Base-by-base conservation (phyloP, 2,113 vertebrate genomes). In the Lates calcarifer region DNA sequence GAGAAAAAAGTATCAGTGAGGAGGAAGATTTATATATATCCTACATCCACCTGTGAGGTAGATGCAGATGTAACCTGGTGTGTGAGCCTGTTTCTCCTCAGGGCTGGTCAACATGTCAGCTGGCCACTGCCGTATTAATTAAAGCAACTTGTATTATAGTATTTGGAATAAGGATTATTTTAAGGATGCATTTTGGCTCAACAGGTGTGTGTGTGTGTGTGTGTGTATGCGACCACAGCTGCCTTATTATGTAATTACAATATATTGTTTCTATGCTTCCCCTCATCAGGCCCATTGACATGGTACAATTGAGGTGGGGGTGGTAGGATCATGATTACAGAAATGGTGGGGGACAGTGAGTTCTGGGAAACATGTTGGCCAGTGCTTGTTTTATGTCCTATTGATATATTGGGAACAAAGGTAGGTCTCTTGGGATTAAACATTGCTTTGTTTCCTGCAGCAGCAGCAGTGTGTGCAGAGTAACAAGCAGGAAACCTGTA, bases 211-310 rank as follows among this genome's bases (percentile, higher is more conserved):
- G 8, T 60, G 43, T 47, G 31, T 26, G 22, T n/a, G 47, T 51
- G 35, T 56, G 1, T 53, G 47, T 31, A 29, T 43, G n/a, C 31
- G 28, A 53, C 18, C 49, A 56, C 61, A 66, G 74, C 31, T 39
- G 67, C 26, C 24, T 70, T 74, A 41, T 82, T 74, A 20, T 73
- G 62, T 81, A 79, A 83, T 83, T 72, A 20, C 18, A 17, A 20
- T 58, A 53, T 28, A 68, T 61, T 78, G 66, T 84, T 84, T 22
- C 70, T 65, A 70, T 14, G 74, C 70, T 41, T 77, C 31, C 39
- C 39, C 55, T 82, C 58, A 49, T 84, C 67, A 71, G 58, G 49
- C 35, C 15, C 47, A 55, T 18, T 84, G 77, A 84, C 69, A 56
- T 11, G n/a, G 20, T 33, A n/a, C 47, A 28, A 1, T 13, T 26